Base-by-base conservation (phyloP, 2,888 invertebrate genomes). In the Baccha elongata region DNA sequence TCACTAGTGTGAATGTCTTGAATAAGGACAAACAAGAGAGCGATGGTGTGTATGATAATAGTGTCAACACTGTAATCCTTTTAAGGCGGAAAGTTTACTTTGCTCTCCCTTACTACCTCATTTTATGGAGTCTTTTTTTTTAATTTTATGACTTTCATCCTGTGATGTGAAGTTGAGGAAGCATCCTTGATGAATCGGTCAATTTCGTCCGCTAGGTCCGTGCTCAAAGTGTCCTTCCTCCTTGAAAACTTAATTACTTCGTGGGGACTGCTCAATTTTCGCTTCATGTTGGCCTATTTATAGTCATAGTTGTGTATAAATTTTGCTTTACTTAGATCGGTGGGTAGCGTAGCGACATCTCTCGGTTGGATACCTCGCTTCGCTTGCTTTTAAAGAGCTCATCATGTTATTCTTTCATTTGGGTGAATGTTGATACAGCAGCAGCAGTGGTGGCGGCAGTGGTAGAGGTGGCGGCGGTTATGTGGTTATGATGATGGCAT, bases 41-140 rank as follows among this genome's bases (percentile, higher is more conserved):
- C 46, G 52, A 10, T 32, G 53, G 53, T 4, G 72, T 78, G 72
- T 72, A 67, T 78, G 78, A 72, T 67, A 72, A 67, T 78, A 78
- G 60, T 78, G 78, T 79, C 67, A 79, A 73, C 78, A 72, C 32
- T 72, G 78, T 79, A 79, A 79, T 79, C 78, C 78, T 73, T 79
- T 79, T 79, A 79, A 62, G 21, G 78, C 65, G 26, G 58, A 78
- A 72, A 72, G 78, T 79, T 79, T 79, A 53, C 78, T 73, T 67
- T 74, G n/a, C n/a, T 55, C 29, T 58, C 64, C 23, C 42, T 55
- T 53, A 44, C 42, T 37, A 29, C 44, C n/a, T n/a, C 26, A 29
- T 42, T 60, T 32, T 58, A 6, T 37, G 5, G 44, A 23, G 26
- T 37, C 21, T 19, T 19, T 17, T 26, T 53, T 52, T 42, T 23